These are phyloP conservation scores for Andrena haemorrhoa DNA, from an alignment of 2,888 invertebrate species.

Conservation along the genomic window DNA sequence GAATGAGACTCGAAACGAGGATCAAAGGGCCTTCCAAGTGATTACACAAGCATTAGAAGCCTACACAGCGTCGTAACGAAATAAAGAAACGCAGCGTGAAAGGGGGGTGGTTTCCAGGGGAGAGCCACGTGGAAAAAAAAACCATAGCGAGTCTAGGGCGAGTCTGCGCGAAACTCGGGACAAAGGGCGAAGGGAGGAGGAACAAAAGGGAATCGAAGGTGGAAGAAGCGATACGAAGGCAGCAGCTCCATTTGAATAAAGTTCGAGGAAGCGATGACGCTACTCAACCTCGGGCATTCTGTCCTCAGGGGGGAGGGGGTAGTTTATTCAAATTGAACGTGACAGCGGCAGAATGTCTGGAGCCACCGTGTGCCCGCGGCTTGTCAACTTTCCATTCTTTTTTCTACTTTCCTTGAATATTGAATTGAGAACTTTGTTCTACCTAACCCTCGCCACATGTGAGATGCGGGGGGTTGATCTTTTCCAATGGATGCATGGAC, in stretches of 20 bases:
- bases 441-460: not conserved
- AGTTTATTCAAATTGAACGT: constrained; percentile 74
- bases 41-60: constrained; percentile 47
- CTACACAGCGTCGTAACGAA: constrained; percentile 24
- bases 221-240: constrained; percentile 30
- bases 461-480: constrained; percentile 20
- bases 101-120: constrained; percentile 12
- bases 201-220: constrained; percentile 3
- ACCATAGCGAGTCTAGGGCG: constrained; percentile 1
- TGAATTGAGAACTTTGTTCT: constrained; percentile 30
- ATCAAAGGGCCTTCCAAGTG: constrained; percentile 38
- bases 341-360: constrained; percentile 67
- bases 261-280: constrained; percentile 65
- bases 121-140: not conserved
- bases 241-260: constrained; percentile 70
- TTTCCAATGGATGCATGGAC: not conserved
- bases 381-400: constrained; percentile 70
- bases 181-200: constrained; percentile 34
- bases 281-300: constrained; percentile 31
- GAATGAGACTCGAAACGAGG: constrained; percentile 40
- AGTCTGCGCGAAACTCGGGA: constrained; percentile 21
- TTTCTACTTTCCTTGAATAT: constrained; percentile 30
- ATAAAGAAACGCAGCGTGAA: constrained; percentile 13
- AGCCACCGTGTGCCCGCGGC: constrained; percentile 51
- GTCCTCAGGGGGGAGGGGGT: constrained; percentile 8